phyloP scores from a whole-genome alignment of 2,113 vertebrate genomes.

The Mesoclemmys tuberculata region DNA sequence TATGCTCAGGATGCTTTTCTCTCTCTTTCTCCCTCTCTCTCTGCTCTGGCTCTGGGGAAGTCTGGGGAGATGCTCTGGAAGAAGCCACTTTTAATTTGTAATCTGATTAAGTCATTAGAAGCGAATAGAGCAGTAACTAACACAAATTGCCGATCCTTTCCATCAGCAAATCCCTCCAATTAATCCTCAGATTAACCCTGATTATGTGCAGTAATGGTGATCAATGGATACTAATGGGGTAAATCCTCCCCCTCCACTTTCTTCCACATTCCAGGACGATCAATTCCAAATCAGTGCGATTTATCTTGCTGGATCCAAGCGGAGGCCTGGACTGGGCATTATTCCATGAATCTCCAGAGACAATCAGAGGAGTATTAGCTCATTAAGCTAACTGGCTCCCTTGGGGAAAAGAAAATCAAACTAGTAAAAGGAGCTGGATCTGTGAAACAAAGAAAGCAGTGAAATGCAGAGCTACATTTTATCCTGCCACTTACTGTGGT shows the following conservation, averaged over 20 bases:
- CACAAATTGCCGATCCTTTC: conserved; percentile 71
- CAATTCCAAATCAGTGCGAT: conserved; percentile 51
- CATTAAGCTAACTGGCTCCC: conserved; percentile 22
- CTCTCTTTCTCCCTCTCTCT: neutral
- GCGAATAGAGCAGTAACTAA: conserved; percentile 71
- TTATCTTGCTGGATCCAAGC: conserved; percentile 39
- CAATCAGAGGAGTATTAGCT: conserved; percentile 5
- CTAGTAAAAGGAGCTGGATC: neutral
- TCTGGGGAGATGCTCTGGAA: conserved; percentile 58
- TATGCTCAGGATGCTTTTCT: neutral
- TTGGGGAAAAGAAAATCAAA: neutral
- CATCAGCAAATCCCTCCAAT: conserved; percentile 75
- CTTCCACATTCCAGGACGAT: conserved; percentile 61
- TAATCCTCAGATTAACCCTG: conserved; percentile 78
- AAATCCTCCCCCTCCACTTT: conserved; percentile 70
- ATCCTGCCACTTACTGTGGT: neutral
- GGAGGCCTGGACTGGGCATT: neutral
- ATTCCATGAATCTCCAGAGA: conserved; percentile 8
- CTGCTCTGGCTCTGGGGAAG: neutral
- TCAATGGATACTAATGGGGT: conserved; percentile 73
- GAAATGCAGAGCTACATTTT: neutral
- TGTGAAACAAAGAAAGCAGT: neutral
- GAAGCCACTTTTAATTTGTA: conserved; percentile 75
- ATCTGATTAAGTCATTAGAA: conserved; percentile 77
- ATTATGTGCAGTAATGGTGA: conserved; percentile 71